Percentiles rank a stretch among this genome's conserved stretches.
phyloP scores from a whole-genome alignment of 2,113 vertebrate species.

The Pluvianellus socialis region DNA sequence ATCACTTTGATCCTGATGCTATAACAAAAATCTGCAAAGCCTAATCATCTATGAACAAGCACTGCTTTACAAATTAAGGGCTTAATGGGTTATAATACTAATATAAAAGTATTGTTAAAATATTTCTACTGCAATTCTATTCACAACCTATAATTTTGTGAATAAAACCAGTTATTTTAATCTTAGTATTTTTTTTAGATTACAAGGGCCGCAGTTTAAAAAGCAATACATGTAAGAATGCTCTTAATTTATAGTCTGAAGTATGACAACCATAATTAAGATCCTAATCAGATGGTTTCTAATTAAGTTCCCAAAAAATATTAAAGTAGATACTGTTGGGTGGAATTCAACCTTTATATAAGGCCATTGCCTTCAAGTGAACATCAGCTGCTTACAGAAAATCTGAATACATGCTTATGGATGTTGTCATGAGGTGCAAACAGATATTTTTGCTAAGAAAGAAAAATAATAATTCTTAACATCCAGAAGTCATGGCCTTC shows the following conservation, averaged over 20 bases:
- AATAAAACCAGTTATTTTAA: not conserved
- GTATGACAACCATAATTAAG: not conserved
- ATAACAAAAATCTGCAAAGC: not conserved
- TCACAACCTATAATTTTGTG: not conserved
- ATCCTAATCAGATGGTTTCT: not conserved
- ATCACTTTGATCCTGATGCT: not conserved
- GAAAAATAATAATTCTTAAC: not conserved
- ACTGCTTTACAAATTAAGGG: not conserved
- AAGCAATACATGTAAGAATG: not conserved
- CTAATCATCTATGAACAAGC: not conserved
- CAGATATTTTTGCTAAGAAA: not conserved
- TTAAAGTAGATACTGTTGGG: not conserved
- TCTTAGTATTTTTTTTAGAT: not conserved
- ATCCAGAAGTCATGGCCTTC: not conserved
- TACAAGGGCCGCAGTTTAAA: not conserved
- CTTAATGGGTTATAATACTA: not conserved
- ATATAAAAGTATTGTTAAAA: not conserved
- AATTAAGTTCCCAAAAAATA: not conserved
- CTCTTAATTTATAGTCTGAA: not conserved
- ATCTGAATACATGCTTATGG: not conserved
- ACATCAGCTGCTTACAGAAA: not conserved
- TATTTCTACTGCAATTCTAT: not conserved
- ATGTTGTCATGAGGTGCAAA: not conserved
- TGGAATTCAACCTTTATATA: not conserved
- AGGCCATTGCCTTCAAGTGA: not conserved